Conservation (phyloP, 2,797 vertebrate genomes). For the Parotocinclus haroldoi region DNA sequence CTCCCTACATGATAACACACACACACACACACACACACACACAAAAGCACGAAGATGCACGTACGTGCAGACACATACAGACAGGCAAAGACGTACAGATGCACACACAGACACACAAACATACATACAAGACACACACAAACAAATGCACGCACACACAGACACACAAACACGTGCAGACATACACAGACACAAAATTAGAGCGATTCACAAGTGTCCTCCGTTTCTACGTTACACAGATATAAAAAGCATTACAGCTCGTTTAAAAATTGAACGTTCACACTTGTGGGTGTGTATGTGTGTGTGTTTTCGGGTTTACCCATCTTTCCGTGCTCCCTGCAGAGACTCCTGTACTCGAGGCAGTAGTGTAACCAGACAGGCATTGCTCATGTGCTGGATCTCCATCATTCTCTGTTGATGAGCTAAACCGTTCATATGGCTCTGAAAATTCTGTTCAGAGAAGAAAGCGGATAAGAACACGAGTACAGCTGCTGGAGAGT, state of each 20-base stretch:
- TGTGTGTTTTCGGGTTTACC: conserved; percentile 63
- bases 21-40: not conserved
- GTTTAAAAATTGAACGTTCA: no score
- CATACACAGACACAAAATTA: no score
- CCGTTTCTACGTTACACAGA: no score
- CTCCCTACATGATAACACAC: conserved; percentile 67
- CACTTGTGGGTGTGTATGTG: no score
- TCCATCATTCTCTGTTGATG: conserved; percentile 93
- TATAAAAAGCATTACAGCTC: no score
- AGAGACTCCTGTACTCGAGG: conserved; percentile 84
- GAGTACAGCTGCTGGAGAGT: not conserved
- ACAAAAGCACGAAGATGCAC: not conserved
- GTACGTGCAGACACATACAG: no score
- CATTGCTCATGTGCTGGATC: conserved; percentile 89
- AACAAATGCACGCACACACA: no score
- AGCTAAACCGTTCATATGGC: conserved; percentile 85
- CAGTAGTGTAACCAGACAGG: conserved; percentile 87
- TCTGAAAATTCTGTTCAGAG: conserved; percentile 82
- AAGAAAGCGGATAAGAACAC: not conserved
- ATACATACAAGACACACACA: no score
- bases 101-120: no score
- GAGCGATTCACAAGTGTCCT: no score
- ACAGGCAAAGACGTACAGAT: no score
- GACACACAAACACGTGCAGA: no score
- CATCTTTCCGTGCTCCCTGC: conserved; percentile 69